Base-by-base conservation (phyloP, 2,113 vertebrate genomes). In the Caranx melampygus region DNA sequence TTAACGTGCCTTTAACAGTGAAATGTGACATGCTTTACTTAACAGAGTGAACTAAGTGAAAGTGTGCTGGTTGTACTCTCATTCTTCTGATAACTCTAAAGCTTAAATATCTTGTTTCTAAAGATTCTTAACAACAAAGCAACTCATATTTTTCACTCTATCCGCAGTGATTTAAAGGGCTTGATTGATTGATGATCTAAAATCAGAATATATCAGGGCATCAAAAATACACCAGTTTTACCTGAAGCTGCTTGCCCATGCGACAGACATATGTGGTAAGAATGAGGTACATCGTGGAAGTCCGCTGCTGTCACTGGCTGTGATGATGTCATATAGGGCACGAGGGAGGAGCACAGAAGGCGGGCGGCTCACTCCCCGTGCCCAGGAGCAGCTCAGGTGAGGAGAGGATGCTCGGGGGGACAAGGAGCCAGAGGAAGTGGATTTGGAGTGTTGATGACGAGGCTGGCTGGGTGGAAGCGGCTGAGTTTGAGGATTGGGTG, bases 181-280 rank as follows among this genome's bases (percentile, higher is more conserved):
- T 26, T 26, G 26, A 26, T 26, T 26, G 26, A 26, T 26, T 26
- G 26, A 26, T 26, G 26, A n/a, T 26, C 26, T 26, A 26, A 26
- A 26, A 26, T 26, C 26, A 26, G 26, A 26, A 26, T 26, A 26
- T 26, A 26, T 26, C 26, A 26, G 26, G 26, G 26, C 26, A 26
- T 26, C 26, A 26, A 26, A 26, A 26, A 26, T 26, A 26, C 26
- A 26, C 26, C 35, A 5, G 4, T 7, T 34, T 54, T 88, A 94
- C 93, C 93, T 97, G 87, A 99, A 99, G 88, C 97, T 97, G 92
- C 97, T 97, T 71, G 95, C 96, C 98, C 98, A 99, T 72, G 94
- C 95, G 13, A 99, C 97, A 0, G 96, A 96, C 78, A 94, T 95
- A n/a, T 97, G 95, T 5, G 98, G 98, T 85, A 99, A 93, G 75